These are phyloP conservation scores for Myrmophylax atrothorax DNA, from an alignment of 2,113 vertebrate species.

Conservation along the genomic window DNA sequence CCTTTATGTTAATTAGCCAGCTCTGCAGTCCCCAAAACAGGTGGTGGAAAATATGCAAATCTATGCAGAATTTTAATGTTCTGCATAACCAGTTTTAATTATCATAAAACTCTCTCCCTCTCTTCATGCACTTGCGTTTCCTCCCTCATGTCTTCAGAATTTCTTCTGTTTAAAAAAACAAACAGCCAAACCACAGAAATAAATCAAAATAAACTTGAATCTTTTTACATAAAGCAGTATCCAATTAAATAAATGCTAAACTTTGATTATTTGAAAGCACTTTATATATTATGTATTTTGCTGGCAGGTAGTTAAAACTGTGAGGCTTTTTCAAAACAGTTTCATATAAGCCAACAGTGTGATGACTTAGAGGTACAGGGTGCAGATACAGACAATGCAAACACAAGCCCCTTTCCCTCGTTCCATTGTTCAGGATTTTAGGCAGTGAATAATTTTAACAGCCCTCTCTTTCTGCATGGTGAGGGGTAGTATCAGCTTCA, in stretches of 20 bases:
- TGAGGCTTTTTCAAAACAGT: conserved; percentile 3
- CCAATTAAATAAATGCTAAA: conserved; percentile 3
- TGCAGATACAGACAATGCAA: background rate
- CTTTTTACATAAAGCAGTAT: background rate
- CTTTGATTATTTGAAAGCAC: background rate
- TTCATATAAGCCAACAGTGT: background rate
- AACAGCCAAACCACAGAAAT: background rate
- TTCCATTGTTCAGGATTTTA: conserved; percentile 44
- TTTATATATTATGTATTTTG: background rate
- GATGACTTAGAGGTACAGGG: background rate
- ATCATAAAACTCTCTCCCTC: conserved; percentile 83
- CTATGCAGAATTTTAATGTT: conserved; percentile 95
- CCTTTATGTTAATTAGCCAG: conserved; percentile 96
- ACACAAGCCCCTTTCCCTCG: background rate
- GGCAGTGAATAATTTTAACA: conserved; percentile 42
- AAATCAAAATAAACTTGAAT: background rate
- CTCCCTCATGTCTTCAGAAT: conserved; percentile 56
- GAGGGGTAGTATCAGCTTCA: background rate
- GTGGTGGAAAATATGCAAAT: conserved; percentile 99
- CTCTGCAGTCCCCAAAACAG: conserved; percentile 96
- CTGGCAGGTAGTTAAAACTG: background rate
- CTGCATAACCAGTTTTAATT: conserved; percentile 95
- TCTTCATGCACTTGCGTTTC: conserved; percentile 62
- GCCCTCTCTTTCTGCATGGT: conserved; percentile 1
- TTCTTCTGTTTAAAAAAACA: conserved; percentile 35